Evolutionary conservation across 2,113 vertebrate genomes (phyloP).

Genomic region (Rhabdornis inornatus): DNA sequence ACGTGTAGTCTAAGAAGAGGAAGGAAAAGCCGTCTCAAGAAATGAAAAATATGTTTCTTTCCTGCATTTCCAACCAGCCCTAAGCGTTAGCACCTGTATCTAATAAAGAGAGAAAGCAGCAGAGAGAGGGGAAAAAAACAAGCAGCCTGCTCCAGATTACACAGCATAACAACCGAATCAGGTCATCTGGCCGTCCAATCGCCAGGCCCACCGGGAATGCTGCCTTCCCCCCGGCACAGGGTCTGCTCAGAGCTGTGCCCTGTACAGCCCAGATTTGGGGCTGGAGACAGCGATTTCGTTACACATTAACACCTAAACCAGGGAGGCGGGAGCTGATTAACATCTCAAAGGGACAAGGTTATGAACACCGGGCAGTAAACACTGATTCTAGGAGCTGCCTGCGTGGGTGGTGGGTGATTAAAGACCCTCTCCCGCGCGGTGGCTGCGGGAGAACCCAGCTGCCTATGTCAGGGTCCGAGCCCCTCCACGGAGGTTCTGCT

Average conservation of each 20-base stretch:
- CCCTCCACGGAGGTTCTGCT: not conserved
- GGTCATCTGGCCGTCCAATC: constrained; percentile 7
- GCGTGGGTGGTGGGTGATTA: fast-evolving
- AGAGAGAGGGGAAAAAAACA: not conserved
- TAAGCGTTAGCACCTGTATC: not conserved
- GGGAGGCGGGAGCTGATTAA: not conserved
- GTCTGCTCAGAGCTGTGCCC: not conserved
- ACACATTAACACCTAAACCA: not conserved
- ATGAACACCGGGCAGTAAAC: not conserved
- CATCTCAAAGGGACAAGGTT: not conserved
- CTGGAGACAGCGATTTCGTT: not conserved
- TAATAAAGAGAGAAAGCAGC: not conserved
- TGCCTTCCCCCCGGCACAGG: not conserved
- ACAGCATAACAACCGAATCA: constrained; percentile 18
- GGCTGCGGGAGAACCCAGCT: fast-evolving
- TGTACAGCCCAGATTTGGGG: not conserved
- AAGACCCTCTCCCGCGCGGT: not conserved
- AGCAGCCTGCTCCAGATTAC: constrained; percentile 35
- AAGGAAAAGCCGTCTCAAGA: not conserved
- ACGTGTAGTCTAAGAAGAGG: not conserved
- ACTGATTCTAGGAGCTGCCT: not conserved
- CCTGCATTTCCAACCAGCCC: not conserved
- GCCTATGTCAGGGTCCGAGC: not conserved
- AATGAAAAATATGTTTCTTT: not conserved
- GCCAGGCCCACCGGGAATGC: not conserved